Evolutionary conservation across 1,140 invertebrate genomes (phyloP).

Genomic region (Drosophila guanche): DNA sequence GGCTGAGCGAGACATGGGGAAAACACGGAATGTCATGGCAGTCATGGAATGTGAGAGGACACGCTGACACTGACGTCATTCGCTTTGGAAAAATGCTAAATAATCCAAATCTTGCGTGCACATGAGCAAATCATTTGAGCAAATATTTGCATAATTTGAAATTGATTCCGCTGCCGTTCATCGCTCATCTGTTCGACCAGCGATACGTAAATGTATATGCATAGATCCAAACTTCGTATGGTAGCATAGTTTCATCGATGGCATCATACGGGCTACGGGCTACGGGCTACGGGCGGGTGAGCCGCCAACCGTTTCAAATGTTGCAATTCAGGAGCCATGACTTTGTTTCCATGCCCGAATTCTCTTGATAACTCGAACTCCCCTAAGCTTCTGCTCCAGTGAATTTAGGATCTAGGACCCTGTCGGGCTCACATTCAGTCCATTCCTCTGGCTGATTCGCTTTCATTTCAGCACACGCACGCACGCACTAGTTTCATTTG

Average conservation of each 20-base stretch:
- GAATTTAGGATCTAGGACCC: conserved; percentile 32
- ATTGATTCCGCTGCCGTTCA: conserved; percentile 35
- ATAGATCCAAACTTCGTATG: too few relatives aligned
- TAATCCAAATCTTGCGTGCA: conserved; percentile 42
- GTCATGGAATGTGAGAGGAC: conserved; percentile 32
- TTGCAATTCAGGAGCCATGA: background rate
- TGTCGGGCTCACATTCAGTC: too few relatives aligned
- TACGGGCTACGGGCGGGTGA: too few relatives aligned
- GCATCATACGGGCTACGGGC: too few relatives aligned
- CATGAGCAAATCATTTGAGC: conserved; percentile 51
- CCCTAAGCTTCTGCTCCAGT: conserved; percentile 42
- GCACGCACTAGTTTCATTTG: conserved; percentile 61
- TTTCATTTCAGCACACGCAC: conserved; percentile 45
- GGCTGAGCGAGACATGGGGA: background rate
- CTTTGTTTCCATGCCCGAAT: conserved; percentile 8
- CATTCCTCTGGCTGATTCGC: conserved; percentile 14
- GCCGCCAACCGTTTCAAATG: too few relatives aligned
- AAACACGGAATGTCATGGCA: conserved; percentile 27
- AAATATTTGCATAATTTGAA: conserved; percentile 52
- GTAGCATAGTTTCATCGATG: too few relatives aligned
- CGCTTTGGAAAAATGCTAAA: conserved; percentile 27
- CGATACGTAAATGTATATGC: too few relatives aligned
- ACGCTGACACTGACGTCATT: conserved; percentile 33
- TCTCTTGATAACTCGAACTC: conserved; percentile 31
- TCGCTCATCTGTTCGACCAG: background rate